phyloP scores from a whole-genome alignment of 2,888 invertebrate genomes.

The Sarcophaga caerulescens region DNA sequence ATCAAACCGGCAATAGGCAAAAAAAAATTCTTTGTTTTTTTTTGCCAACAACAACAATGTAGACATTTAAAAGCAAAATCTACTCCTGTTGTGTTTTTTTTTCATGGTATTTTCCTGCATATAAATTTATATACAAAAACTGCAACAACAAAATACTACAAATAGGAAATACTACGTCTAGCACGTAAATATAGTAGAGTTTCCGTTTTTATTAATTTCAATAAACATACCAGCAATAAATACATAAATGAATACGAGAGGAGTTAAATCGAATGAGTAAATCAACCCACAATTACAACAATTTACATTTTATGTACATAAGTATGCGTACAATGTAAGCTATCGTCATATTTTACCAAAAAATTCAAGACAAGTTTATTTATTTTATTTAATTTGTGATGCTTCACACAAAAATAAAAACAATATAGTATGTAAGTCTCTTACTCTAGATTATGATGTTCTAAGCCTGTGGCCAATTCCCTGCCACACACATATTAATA shows the following conservation, averaged over 20 bases:
- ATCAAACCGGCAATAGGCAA: conserved; percentile 26
- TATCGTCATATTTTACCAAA: background rate
- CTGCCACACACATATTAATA: conserved; percentile 15
- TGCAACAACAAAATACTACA: conserved; percentile 5
- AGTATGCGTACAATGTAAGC: background rate
- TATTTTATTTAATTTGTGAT: background rate
- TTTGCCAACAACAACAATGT: conserved; percentile 47
- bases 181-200: conserved; percentile 59
- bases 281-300: conserved; percentile 9
- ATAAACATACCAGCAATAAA: conserved; percentile 43
- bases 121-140: background rate
- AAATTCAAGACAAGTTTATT: background rate
- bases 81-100: background rate
- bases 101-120: background rate
- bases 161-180: conserved; percentile 62
- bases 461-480: conserved; percentile 8
- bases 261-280: background rate
- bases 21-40: background rate
- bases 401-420: too few relatives aligned
- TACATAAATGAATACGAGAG: background rate
- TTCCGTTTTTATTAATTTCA: conserved; percentile 65
- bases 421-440: background rate
- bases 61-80: conserved; percentile 46
- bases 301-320: background rate
- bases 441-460: background rate